These are phyloP conservation scores for Heptranchias perlo DNA, from an alignment of 2,113 vertebrate genomes.

Conservation along the genomic window DNA sequence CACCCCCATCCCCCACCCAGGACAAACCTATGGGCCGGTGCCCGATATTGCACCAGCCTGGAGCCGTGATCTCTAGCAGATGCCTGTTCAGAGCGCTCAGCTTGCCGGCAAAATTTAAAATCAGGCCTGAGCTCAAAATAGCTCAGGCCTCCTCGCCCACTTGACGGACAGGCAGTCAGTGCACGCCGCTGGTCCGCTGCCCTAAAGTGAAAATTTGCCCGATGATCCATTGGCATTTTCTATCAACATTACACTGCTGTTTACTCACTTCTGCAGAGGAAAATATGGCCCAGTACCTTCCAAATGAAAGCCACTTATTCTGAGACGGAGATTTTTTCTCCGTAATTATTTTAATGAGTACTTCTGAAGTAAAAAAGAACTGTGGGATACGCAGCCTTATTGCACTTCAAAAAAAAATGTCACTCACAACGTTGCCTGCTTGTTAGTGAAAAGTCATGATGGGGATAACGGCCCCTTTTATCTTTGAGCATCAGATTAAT, in stretches of 20 bases:
- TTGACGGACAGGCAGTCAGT: background rate
- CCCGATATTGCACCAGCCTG: background rate
- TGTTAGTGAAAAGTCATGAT: background rate
- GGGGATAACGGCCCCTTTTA: background rate
- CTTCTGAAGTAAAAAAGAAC: background rate
- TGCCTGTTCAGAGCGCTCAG: background rate
- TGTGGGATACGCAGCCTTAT: background rate
- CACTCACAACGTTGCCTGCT: background rate
- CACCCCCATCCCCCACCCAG: too few species aligned
- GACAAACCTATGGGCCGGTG: background rate
- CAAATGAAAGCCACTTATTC: background rate
- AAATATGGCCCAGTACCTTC: background rate
- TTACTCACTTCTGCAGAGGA: background rate
- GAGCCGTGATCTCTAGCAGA: background rate
- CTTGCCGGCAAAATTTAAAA: background rate
- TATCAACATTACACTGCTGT: background rate
- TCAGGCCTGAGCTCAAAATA: background rate
- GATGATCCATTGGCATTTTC: background rate
- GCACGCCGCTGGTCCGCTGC: background rate
- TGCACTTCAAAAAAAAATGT: slow-evolving; percentile 26
- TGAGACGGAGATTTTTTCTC: background rate
- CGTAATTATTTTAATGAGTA: slow-evolving; percentile 7
- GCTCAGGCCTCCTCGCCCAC: background rate
- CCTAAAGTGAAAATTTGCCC: background rate
- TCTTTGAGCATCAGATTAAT: background rate